Evolutionary conservation across 2,888 invertebrate species (phyloP).

Genomic region (Phengaris arion): DNA sequence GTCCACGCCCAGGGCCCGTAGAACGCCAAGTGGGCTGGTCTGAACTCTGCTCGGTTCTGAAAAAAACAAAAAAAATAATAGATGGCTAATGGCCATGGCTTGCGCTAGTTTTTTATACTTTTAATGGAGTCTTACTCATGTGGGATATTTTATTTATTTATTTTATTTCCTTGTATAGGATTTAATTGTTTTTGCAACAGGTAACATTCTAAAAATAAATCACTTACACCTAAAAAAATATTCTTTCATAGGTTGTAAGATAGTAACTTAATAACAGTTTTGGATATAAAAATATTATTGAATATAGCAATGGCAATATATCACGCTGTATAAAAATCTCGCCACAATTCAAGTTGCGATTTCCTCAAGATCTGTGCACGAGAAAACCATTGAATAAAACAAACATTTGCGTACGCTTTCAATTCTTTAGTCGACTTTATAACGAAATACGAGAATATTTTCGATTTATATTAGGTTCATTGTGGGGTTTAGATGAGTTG

Average conservation of each 20-base stretch:
- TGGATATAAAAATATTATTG: too few relatives aligned
- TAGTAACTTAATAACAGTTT: too few relatives aligned
- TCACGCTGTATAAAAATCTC: slow-evolving; percentile 18
- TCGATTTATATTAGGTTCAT: slow-evolving; percentile 19
- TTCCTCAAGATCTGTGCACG: slow-evolving; percentile 11
- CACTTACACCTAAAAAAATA: too few relatives aligned
- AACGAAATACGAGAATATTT: slow-evolving; percentile 19
- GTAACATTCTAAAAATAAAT: too few relatives aligned
- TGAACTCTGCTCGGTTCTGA: slow-evolving; percentile 88
- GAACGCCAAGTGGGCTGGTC: slow-evolving; percentile 89
- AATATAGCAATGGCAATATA: background rate
- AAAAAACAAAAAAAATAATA: slow-evolving; percentile 31
- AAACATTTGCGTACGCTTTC: slow-evolving; percentile 24
- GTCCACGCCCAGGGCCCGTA: slow-evolving; percentile 95
- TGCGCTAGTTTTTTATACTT: too few relatives aligned
- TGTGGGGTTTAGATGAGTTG: slow-evolving; percentile 9
- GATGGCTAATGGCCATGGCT: too few relatives aligned
- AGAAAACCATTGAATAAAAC: slow-evolving; percentile 27
- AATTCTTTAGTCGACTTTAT: slow-evolving; percentile 19
- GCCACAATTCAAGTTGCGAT: slow-evolving; percentile 14
- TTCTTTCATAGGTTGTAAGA: too few relatives aligned
- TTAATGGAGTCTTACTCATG: too few relatives aligned
- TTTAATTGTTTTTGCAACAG: too few relatives aligned
- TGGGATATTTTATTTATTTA: too few relatives aligned
- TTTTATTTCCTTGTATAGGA: too few relatives aligned